phyloP scores from a whole-genome alignment of 2,888 invertebrate species.

The Chrysodeixis includens region DNA sequence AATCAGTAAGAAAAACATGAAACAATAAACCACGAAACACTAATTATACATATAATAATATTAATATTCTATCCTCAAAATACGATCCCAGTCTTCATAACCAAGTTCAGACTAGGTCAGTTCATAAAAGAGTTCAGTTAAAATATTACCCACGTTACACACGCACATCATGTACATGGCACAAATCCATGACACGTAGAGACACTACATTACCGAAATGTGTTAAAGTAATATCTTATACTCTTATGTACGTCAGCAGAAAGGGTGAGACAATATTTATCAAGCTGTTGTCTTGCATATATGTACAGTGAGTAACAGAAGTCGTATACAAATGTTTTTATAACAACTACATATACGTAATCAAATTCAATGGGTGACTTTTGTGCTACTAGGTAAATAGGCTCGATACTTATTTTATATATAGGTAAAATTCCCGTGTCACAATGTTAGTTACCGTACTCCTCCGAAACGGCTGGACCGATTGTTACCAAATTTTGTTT shows the following conservation, averaged over 20 bases:
- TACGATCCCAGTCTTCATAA: neutral
- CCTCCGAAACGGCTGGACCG: no score
- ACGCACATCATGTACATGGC: neutral
- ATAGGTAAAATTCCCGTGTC: no score
- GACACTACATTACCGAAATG: slow-evolving; percentile 44
- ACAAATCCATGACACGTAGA: slow-evolving; percentile 27
- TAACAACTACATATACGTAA: no score
- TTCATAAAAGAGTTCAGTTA: neutral
- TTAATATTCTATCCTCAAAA: neutral
- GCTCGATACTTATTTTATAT: no score
- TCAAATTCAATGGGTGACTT: no score
- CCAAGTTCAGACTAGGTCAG: neutral
- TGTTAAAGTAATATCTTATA: slow-evolving; percentile 44
- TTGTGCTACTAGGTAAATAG: no score
- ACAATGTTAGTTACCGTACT: no score
- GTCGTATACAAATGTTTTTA: no score
- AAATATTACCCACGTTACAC: neutral
- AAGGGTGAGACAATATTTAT: slow-evolving; percentile 47
- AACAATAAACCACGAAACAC: neutral
- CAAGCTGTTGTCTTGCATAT: slow-evolving; percentile 35
- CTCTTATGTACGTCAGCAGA: slow-evolving; percentile 47
- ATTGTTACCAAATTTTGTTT: no score
- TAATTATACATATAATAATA: no score
- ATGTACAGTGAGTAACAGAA: no score
- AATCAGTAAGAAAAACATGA: neutral